Percentiles rank a stretch among this genome's conserved stretches.
Evolutionary conservation across 2,888 invertebrate species (phyloP).

Genomic region (Platerodrilus igneus): DNA sequence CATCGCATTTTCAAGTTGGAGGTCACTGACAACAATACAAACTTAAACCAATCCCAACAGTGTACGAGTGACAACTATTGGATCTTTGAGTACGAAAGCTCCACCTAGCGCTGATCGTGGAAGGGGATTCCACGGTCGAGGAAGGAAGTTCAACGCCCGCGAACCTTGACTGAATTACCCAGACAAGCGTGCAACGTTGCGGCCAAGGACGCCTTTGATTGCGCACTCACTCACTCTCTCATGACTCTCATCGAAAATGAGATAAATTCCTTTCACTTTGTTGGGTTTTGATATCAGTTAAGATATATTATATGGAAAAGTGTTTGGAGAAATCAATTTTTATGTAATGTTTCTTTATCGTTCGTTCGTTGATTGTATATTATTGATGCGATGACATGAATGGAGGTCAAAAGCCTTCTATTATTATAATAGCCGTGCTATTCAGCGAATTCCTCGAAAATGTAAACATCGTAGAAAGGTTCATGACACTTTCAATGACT

Average conservation of each 20-base stretch:
- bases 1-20: slow-evolving; percentile 77
- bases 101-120: slow-evolving; percentile 31
- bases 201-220: slow-evolving; percentile 37
- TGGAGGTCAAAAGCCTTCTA: slow-evolving; percentile 12
- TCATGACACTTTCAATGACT: slow-evolving; percentile 11
- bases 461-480: slow-evolving; percentile 15
- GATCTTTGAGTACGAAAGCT: slow-evolving; percentile 45
- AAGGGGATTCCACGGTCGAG: slow-evolving; percentile 34
- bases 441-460: slow-evolving; percentile 12
- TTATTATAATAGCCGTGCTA: slow-evolving; percentile 14
- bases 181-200: slow-evolving; percentile 53
- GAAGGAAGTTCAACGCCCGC: slow-evolving; percentile 71
- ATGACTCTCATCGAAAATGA: slow-evolving; percentile 38
- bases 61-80: slow-evolving; percentile 45
- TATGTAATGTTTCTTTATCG: too few species aligned
- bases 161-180: slow-evolving; percentile 84
- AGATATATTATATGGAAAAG: slow-evolving; percentile 2
- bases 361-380: too few species aligned
- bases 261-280: slow-evolving; percentile 43
- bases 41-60: slow-evolving; percentile 50
- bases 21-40: slow-evolving; percentile 74
- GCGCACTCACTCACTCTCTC: slow-evolving; percentile 37
- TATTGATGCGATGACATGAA: slow-evolving; percentile 11
- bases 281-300: slow-evolving; percentile 28
- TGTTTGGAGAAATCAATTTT: too few species aligned